Percentiles rank a stretch among this genome's conserved stretches.
Evolutionary conservation across 1,140 invertebrate species (phyloP).

Genomic region (Colletes latitarsis): DNA sequence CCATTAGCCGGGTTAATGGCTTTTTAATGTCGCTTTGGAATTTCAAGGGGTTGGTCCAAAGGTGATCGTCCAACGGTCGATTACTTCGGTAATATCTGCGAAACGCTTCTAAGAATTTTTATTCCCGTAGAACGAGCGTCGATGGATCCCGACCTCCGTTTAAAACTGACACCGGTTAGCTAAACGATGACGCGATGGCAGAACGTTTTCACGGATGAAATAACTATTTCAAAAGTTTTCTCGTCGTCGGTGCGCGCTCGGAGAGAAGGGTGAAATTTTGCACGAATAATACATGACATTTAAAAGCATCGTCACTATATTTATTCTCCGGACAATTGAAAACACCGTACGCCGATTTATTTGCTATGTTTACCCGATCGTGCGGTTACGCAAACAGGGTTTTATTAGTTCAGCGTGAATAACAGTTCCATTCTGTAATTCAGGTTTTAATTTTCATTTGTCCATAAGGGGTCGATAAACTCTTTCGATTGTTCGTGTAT

Average conservation of each 20-base stretch:
- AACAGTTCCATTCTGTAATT: not conserved
- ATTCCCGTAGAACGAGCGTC: not conserved
- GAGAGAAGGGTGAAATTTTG: not conserved
- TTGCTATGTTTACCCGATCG: too few relatives aligned
- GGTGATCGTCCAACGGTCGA: constrained; percentile 33
- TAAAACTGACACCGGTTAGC: not conserved
- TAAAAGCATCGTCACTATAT: too few relatives aligned
- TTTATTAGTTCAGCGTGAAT: not conserved
- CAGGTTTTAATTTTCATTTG: too few relatives aligned
- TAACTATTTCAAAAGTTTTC: not conserved
- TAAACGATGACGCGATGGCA: not conserved
- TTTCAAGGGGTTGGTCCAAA: constrained; percentile 31
- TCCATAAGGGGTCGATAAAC: too few relatives aligned
- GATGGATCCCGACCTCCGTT: not conserved
- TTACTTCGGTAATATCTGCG: constrained; percentile 42
- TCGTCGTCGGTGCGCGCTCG: not conserved
- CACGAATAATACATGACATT: too few relatives aligned
- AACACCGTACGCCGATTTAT: too few relatives aligned
- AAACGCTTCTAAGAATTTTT: constrained; percentile 15
- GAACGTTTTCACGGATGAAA: not conserved
- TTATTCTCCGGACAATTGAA: too few relatives aligned
- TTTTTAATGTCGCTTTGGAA: constrained; percentile 66
- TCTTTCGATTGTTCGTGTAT: too few relatives aligned
- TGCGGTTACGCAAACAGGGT: too few relatives aligned
- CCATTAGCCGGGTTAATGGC: constrained; percentile 57